phyloP scores from a whole-genome alignment of 2,113 vertebrate species.

The Prietella phreatophila region DNA sequence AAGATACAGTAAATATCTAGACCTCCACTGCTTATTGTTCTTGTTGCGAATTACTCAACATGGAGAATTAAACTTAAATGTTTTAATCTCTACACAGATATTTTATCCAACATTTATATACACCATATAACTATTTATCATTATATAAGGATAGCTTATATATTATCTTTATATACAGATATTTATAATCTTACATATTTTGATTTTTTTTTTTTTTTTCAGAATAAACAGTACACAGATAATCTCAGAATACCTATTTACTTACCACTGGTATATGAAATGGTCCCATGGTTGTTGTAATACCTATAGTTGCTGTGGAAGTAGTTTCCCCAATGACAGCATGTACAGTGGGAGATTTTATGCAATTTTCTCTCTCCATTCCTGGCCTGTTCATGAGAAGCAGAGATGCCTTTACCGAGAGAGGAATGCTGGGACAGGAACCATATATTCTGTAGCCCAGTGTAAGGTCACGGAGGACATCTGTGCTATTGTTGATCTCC shows the following conservation, averaged over 20 bases:
- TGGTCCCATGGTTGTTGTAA: conserved; percentile 70
- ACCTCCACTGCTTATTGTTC: not conserved
- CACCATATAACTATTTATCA: not conserved
- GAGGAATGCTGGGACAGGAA: conserved; percentile 71
- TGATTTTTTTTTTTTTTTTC: not conserved
- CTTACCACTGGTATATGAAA: conserved; percentile 76
- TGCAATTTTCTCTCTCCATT: conserved; percentile 53
- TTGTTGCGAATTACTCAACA: not conserved
- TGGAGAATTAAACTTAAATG: not conserved
- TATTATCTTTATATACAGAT: not conserved
- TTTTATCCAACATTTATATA: not conserved
- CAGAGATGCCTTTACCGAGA: conserved; percentile 70
- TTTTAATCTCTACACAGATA: not conserved
- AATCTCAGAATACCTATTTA: conserved; percentile 19
- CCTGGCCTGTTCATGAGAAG: conserved; percentile 68
- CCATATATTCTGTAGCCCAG: conserved; percentile 76
- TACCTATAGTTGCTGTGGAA: conserved; percentile 74
- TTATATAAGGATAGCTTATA: not conserved
- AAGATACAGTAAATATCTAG: not conserved
- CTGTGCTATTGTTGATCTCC: conserved; percentile 74
- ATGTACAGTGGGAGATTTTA: conserved; percentile 60
- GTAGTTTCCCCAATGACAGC: conserved; percentile 76
- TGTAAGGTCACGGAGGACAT: conserved; percentile 66
- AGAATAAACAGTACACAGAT: no score
- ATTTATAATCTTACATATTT: not conserved